Evolutionary conservation across 2,113 vertebrate species (phyloP).

Genomic region (Garra rufa): DNA sequence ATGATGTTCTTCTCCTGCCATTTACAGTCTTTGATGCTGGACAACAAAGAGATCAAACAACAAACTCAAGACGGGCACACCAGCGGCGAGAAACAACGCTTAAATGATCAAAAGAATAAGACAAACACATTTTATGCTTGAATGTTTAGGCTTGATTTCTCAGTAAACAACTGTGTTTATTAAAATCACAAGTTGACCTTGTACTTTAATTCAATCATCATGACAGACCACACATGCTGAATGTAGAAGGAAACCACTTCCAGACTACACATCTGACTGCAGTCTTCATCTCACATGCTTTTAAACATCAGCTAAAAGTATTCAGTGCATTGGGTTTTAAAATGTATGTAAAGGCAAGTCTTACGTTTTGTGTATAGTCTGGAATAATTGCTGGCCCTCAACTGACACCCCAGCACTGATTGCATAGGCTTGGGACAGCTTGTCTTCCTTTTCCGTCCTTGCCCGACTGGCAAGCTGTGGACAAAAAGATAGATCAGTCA

Average conservation of each 20-base stretch:
- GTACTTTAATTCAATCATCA: background rate
- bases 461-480: constrained; percentile 95
- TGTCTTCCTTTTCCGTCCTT: constrained; percentile 97
- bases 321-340: background rate
- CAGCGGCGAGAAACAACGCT: background rate
- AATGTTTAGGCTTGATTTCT: background rate
- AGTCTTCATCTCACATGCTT: background rate
- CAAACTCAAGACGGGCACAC: background rate
- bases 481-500: background rate
- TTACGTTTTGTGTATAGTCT: constrained; percentile 99
- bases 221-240: background rate
- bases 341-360: constrained; percentile 55
- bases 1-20: constrained; percentile 99
- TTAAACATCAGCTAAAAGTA: background rate
- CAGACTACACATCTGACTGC: background rate
- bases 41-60: constrained; percentile 42
- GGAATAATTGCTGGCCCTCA: constrained; percentile 99
- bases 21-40: constrained; percentile 99
- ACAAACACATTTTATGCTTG: background rate
- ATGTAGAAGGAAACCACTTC: background rate
- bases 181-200: background rate
- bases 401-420: constrained; percentile 98
- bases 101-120: background rate
- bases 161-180: background rate
- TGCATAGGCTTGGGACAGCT: constrained; percentile 99